Evolutionary conservation across 2,113 vertebrate genomes (phyloP).

Genomic region (Crotophaga sulcirostris): DNA sequence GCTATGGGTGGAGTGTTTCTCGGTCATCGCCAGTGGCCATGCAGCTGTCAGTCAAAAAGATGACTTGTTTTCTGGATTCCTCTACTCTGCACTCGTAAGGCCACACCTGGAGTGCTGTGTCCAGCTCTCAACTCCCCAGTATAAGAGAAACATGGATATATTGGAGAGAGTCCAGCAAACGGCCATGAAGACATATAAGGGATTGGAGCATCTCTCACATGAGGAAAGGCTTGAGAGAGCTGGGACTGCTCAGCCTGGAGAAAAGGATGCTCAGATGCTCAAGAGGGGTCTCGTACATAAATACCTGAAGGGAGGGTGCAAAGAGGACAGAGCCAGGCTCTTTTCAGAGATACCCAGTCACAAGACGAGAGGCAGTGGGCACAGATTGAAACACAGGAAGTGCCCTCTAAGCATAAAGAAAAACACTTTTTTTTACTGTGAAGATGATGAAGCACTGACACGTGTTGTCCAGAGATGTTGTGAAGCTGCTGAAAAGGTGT

Average conservation of each 20-base stretch:
- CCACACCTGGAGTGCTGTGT: background rate
- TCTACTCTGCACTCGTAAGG: background rate
- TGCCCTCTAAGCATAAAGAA: background rate
- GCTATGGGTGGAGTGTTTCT: background rate
- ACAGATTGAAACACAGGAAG: background rate
- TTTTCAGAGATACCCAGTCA: background rate
- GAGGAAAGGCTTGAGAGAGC: background rate
- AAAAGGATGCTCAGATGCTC: background rate
- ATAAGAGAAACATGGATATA: background rate
- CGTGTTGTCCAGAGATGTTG: background rate
- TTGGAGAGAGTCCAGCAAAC: background rate
- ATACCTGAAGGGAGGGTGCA: background rate
- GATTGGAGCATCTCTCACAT: background rate
- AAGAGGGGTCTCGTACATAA: background rate
- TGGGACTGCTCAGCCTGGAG: background rate
- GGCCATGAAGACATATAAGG: background rate
- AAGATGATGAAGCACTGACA: background rate
- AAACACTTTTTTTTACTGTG: background rate
- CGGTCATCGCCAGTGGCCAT: rapidly evolving
- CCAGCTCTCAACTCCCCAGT: background rate
- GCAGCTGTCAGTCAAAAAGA: background rate
- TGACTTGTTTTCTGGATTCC: background rate
- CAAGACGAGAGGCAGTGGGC: background rate
- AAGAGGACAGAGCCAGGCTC: background rate
- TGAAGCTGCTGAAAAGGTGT: background rate